These are phyloP conservation scores for Echinops telfairi DNA, from an alignment of 2,113 vertebrate species.

Conservation along the genomic window DNA sequence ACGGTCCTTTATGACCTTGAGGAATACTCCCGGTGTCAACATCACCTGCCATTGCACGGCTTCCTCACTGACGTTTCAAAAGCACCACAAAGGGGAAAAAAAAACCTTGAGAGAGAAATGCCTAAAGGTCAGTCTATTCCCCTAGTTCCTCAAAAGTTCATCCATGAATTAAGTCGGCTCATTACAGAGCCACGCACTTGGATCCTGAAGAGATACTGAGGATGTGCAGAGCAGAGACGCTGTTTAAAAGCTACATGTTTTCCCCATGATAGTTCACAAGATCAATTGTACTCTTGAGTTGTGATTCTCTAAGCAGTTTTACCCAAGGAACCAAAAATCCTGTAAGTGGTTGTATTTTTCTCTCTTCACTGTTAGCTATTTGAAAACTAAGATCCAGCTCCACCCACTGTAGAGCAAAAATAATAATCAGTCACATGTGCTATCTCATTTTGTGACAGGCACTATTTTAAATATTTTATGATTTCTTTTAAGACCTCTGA, in stretches of 20 bases:
- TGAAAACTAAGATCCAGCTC: slow-evolving; percentile 34
- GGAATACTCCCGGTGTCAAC: slow-evolving; percentile 6
- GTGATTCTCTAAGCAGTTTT: slow-evolving; percentile 49
- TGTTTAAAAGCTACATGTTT: background rate
- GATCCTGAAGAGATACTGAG: slow-evolving; percentile 7
- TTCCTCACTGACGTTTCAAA: slow-evolving; percentile 36
- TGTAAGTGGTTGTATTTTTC: slow-evolving; percentile 36
- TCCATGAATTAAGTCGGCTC: slow-evolving; percentile 8
- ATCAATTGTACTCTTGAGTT: background rate
- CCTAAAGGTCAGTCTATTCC: background rate
- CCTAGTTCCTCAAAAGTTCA: background rate
- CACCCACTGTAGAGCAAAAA: slow-evolving; percentile 40
- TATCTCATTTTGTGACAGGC: background rate
- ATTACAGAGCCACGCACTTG: background rate
- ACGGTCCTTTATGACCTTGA: background rate
- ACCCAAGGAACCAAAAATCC: slow-evolving; percentile 7
- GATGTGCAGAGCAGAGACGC: background rate
- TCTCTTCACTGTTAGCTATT: slow-evolving; percentile 29
- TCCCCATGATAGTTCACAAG: slow-evolving; percentile 17
- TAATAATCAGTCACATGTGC: slow-evolving; percentile 16
- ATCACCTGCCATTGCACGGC: background rate
- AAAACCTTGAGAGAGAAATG: background rate
- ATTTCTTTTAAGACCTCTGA: slow-evolving; percentile 20
- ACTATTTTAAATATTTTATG: background rate
- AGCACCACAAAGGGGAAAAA: background rate